Evolutionary conservation across 2,797 vertebrate species (phyloP).

Genomic region (Pelodytes ibericus): DNA sequence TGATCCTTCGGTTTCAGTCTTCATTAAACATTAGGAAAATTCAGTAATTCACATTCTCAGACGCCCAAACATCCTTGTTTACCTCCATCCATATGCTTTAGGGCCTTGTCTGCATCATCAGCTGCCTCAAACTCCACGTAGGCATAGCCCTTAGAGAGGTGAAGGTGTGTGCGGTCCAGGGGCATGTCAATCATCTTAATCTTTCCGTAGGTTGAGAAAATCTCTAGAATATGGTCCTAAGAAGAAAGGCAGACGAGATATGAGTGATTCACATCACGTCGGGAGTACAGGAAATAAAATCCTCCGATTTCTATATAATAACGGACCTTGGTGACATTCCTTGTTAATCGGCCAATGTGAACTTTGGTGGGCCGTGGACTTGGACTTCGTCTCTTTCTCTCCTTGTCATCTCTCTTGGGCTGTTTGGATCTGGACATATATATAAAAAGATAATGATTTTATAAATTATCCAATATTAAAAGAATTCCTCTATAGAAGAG

Average conservation of each 20-base stretch:
- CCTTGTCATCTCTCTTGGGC: slow-evolving; percentile 94
- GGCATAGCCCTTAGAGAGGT: slow-evolving; percentile 89
- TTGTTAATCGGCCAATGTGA: slow-evolving; percentile 90
- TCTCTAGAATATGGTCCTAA: slow-evolving; percentile 87
- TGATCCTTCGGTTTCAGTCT: too few relatives aligned
- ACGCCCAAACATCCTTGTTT: too few relatives aligned
- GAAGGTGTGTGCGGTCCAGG: slow-evolving; percentile 85
- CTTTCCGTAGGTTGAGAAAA: slow-evolving; percentile 92
- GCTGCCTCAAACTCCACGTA: slow-evolving; percentile 91
- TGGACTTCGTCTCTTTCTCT: slow-evolving; percentile 89
- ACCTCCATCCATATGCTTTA: slow-evolving; percentile 96
- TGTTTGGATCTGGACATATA: slow-evolving; percentile 90
- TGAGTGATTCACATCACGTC: too few relatives aligned
- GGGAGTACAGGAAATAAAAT: too few relatives aligned
- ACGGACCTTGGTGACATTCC: slow-evolving; percentile 93
- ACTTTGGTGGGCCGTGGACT: slow-evolving; percentile 94
- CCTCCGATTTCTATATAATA: too few relatives aligned
- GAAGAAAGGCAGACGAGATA: neutral
- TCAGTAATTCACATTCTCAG: too few relatives aligned
- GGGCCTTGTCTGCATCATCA: slow-evolving; percentile 88
- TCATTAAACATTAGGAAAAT: too few relatives aligned
- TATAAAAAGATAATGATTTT: too few relatives aligned
- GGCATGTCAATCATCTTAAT: slow-evolving; percentile 96
- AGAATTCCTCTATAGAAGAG: too few relatives aligned
- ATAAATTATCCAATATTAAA: too few relatives aligned